Conservation (phyloP, 1,140 invertebrate species). For the Tyrophagus putrescentiae region DNA sequence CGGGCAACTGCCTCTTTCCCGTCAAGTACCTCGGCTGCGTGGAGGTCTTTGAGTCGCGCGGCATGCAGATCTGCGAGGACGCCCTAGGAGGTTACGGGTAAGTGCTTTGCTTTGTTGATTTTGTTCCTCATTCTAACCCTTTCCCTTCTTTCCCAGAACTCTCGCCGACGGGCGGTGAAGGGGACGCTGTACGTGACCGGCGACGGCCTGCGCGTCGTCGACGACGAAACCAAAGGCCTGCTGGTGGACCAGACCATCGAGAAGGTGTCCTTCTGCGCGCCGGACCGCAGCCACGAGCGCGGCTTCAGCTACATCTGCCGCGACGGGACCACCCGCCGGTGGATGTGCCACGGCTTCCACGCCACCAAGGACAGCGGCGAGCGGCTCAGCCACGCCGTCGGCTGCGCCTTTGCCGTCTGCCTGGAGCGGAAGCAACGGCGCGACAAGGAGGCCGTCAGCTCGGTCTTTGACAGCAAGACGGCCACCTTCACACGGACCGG, state of each 20-base stretch:
- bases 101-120: slow-evolving; percentile 32
- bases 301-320: slow-evolving; percentile 89
- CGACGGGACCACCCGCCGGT: slow-evolving; percentile 66
- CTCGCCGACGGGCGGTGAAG: slow-evolving; percentile 64
- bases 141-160: slow-evolving; percentile 50
- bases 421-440: slow-evolving; percentile 91
- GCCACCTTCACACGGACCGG: slow-evolving; percentile 85
- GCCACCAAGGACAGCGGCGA: slow-evolving; percentile 92
- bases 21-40: slow-evolving; percentile 98
- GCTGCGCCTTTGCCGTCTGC: slow-evolving; percentile 96
- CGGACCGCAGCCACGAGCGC: slow-evolving; percentile 91
- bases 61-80: slow-evolving; percentile 98
- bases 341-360: slow-evolving; percentile 99
- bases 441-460: slow-evolving; percentile 56
- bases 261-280: slow-evolving; percentile 98
- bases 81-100: slow-evolving; percentile 84
- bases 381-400: slow-evolving; percentile 91
- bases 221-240: slow-evolving; percentile 94
- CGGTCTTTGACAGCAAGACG: slow-evolving; percentile 82
- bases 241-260: slow-evolving; percentile 99
- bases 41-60: slow-evolving; percentile 95
- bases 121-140: slow-evolving; percentile 18
- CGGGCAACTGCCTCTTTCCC: slow-evolving; percentile 87
- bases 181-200: slow-evolving; percentile 89
- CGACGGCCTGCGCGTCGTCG: slow-evolving; percentile 89